Conservation (phyloP, 2,888 invertebrate genomes). For the Allolobophora icterica region DNA sequence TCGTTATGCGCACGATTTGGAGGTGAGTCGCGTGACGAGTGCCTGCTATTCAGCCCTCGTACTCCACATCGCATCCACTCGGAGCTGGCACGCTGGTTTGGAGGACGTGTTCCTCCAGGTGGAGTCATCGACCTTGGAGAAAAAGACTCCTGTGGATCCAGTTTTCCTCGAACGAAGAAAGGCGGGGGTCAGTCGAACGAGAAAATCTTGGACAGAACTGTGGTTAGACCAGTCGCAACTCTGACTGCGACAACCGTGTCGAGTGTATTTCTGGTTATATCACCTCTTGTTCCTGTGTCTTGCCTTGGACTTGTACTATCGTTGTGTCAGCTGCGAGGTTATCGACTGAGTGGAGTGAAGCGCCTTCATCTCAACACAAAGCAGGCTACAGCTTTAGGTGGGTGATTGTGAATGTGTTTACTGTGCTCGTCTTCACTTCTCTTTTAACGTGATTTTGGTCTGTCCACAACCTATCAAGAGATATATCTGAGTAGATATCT, state of each 20-base stretch:
- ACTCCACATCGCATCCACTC: slow-evolving; percentile 52
- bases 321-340: slow-evolving; percentile 57
- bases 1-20: slow-evolving; percentile 61
- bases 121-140: slow-evolving; percentile 58
- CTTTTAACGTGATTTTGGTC: no score
- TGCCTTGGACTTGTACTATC: slow-evolving; percentile 57
- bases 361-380: slow-evolving; percentile 53
- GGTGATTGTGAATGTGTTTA: neutral
- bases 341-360: slow-evolving; percentile 56
- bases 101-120: slow-evolving; percentile 57
- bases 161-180: neutral
- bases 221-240: slow-evolving; percentile 53
- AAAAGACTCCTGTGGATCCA: slow-evolving; percentile 39
- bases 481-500: no score
- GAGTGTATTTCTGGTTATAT: slow-evolving; percentile 57
- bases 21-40: slow-evolving; percentile 56
- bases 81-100: slow-evolving; percentile 61
- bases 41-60: slow-evolving; percentile 58
- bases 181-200: neutral
- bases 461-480: no score
- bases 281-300: slow-evolving; percentile 57
- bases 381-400: slow-evolving; percentile 48
- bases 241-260: slow-evolving; percentile 54
- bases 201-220: slow-evolving; percentile 27
- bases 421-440: no score